Evolutionary conservation across 2,797 vertebrate genomes (phyloP), one percentile per base, ranked within the genome.

Genomic region (Melanotaenia parkinsoni): DNA sequence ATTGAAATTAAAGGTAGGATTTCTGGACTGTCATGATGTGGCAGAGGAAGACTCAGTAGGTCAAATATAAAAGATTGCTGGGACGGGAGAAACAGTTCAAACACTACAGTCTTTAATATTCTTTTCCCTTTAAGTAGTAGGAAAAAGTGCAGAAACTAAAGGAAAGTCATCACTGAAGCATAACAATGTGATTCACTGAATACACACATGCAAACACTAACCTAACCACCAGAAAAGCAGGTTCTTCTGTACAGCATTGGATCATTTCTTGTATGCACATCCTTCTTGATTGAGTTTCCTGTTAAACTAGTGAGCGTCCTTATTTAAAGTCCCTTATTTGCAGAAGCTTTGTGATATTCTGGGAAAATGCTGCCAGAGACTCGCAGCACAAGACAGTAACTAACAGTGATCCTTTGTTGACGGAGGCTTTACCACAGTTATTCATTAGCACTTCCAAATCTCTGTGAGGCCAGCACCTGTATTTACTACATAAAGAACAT

Each of bases 301-400:
- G 86, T 86, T 90, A 66, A 84, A 80, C 82, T 79, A 50, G 70
- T 24, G 70, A 61, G 67, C 72, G 80, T 87, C 82, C 74, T 76
- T 72, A 63, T 72, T 54, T 22, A 69, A 43, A 66, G 60, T 20
- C 28, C 61, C 38, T 64, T 67, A 58, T 76, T 80, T 54, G 66
- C 18, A 63, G 10, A 73, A 22, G 40, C 53, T 28, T 30, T 68
- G n/a, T 38, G 22, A 51, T 9, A 38, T 37, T 63, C 45, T 40
- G 11, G 47, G 5, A 61, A 56, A 57, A 26, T 10, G 13, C 30
- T 11, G 56, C 9, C 30, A 62, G 45, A 61, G 40, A 59, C 45
- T 65, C 26, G 22, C 47, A 50, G 65, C 16, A 53, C 37, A 63
- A 45, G 60, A 62, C 40, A 59, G 68, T 11, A 75, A 54, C 58